Percentiles rank a stretch among this genome's conserved stretches.
These are phyloP conservation scores for Andrena camellia DNA, from an alignment of 2,888 invertebrate species.

Conservation along the genomic window DNA sequence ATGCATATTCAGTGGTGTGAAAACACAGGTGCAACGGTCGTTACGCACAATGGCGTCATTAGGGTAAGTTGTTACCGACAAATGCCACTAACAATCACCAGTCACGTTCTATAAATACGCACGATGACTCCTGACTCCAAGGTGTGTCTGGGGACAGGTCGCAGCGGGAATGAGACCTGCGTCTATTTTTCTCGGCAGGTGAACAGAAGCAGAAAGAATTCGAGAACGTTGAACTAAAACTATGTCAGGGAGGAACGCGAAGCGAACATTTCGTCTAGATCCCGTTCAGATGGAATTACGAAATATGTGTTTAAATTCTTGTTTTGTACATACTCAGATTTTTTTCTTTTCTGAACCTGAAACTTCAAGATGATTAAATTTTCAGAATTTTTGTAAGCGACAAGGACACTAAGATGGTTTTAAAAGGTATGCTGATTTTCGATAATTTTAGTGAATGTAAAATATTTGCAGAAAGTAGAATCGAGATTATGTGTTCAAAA, in stretches of 20 bases:
- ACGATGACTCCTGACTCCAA: conserved; percentile 71
- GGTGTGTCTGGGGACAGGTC: conserved; percentile 69
- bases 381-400: too few relatives aligned
- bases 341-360: too few relatives aligned
- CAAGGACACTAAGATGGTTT: too few relatives aligned
- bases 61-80: conserved; percentile 68
- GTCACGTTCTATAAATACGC: conserved; percentile 80
- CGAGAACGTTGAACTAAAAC: conserved; percentile 12
- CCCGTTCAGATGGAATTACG: neutral
- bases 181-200: conserved; percentile 24
- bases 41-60: conserved; percentile 75
- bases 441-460: too few relatives aligned
- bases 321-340: too few relatives aligned
- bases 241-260: neutral
- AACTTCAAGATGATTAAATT: too few relatives aligned
- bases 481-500: too few relatives aligned
- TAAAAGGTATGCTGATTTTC: too few relatives aligned
- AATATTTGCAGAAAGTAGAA: too few relatives aligned
- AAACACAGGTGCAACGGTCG: conserved; percentile 73
- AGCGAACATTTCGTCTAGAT: neutral
- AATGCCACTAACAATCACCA: conserved; percentile 71
- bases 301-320: neutral
- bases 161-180: conserved; percentile 54
- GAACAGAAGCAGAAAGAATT: conserved; percentile 6
- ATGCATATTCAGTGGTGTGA: conserved; percentile 26